phyloP scores from a whole-genome alignment of 1,140 invertebrate species.

The Centruroides sculpturatus region DNA sequence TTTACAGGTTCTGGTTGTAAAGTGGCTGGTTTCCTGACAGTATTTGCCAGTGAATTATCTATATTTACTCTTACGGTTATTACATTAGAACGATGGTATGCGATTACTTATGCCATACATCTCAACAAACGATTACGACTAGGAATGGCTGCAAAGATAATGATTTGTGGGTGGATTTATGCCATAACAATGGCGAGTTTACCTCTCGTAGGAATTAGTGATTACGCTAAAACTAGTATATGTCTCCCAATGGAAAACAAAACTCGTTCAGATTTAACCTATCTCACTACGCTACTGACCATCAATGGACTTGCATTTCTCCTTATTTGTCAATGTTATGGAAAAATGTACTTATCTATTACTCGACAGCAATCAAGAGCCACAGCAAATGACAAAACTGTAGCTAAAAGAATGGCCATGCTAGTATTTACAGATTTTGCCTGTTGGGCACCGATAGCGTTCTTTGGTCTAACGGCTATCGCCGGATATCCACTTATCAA shows the following conservation, averaged over 20 bases:
- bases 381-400: constrained; percentile 51
- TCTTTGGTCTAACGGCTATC: constrained; percentile 43
- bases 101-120: constrained; percentile 69
- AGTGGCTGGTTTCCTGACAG: constrained; percentile 70
- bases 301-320: constrained; percentile 87
- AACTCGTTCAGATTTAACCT: constrained; percentile 52
- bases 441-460: constrained; percentile 64
- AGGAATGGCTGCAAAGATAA: constrained; percentile 58
- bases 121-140: constrained; percentile 53
- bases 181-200: constrained; percentile 73
- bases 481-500: constrained; percentile 65
- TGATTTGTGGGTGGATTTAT: constrained; percentile 84
- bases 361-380: constrained; percentile 86
- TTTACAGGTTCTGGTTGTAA: constrained; percentile 48
- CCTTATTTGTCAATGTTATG: constrained; percentile 85
- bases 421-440: constrained; percentile 72
- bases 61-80: constrained; percentile 74
- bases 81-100: constrained; percentile 74
- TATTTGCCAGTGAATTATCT: constrained; percentile 72
- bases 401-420: constrained; percentile 71
- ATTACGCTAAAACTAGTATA: constrained; percentile 89
- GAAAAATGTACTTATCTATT: constrained; percentile 83
- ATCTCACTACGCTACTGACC: constrained; percentile 82
- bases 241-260: constrained; percentile 88
- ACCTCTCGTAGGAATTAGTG: constrained; percentile 78